Conservation (phyloP, 1,140 invertebrate genomes). For the Cyclargus thomasi region DNA sequence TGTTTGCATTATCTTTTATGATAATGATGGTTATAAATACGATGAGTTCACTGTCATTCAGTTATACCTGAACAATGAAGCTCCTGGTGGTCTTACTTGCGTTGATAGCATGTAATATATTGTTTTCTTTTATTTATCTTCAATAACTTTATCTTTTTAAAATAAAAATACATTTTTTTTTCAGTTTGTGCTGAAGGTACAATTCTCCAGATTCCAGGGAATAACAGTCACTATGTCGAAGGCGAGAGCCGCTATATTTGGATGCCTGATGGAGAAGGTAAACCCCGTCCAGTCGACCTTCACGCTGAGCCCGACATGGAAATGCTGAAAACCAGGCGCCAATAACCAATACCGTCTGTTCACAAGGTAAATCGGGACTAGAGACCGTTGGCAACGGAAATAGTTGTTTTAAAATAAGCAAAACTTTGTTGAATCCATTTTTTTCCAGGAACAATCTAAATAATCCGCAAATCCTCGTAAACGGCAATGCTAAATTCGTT, state of each 20-base stretch:
- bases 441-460: constrained; percentile 34
- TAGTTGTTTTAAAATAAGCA: too few relatives aligned
- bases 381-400: too few relatives aligned
- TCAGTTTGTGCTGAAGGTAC: constrained; percentile 11
- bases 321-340: not conserved
- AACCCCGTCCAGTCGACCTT: constrained; percentile 32
- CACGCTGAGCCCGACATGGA: constrained; percentile 13
- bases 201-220: constrained; percentile 30
- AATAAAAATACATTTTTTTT: not conserved
- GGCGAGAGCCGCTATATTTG: constrained; percentile 23
- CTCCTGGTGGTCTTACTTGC: constrained; percentile 8
- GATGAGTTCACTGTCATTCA: not conserved
- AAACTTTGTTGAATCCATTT: not conserved
- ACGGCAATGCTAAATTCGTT: constrained; percentile 35
- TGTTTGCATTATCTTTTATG: too few relatives aligned
- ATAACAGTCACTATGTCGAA: constrained; percentile 41
- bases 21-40: not conserved
- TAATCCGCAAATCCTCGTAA: constrained; percentile 29
- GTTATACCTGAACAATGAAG: constrained; percentile 5
- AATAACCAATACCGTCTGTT: constrained; percentile 38
- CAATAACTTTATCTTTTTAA: not conserved
- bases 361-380: constrained; percentile 31
- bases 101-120: constrained; percentile 7
- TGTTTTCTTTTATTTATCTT: not conserved
- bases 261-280: constrained; percentile 11